Evolutionary conservation across 23 tunicate genomes (phyloP).

Genomic region (Ascidia mentula): DNA sequence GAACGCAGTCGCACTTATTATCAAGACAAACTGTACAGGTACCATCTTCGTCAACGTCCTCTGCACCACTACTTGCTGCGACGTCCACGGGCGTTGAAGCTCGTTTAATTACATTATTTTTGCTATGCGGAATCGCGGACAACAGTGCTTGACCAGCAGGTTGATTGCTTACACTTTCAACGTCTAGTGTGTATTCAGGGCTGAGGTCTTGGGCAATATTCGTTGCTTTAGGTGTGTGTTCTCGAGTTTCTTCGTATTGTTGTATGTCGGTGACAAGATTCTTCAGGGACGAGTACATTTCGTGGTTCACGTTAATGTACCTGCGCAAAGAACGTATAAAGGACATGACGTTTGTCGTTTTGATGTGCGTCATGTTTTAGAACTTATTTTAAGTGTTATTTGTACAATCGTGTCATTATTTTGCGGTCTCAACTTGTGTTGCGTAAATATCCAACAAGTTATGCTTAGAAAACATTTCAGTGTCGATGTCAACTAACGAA

Average conservation of each 20-base stretch:
- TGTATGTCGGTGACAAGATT: conserved; percentile 4
- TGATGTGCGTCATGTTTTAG: no score
- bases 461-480: no score
- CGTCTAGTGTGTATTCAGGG: background rate
- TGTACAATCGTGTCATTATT: no score
- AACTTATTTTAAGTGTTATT: no score
- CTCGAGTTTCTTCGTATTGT: background rate
- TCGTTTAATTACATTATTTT: no score
- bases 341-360: no score
- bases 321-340: no score
- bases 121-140: no score
- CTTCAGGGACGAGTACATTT: conserved; percentile 7
- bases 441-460: no score
- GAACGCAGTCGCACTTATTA: conserved; percentile 42
- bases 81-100: background rate
- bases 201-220: background rate
- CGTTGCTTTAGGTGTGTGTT: background rate
- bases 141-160: background rate
- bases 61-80: background rate
- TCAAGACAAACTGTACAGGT: conserved; percentile 70
- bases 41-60: conserved; percentile 18
- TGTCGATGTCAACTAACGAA: no score
- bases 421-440: no score
- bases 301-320: no score
- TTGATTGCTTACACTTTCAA: background rate